Evolutionary conservation across 1,140 invertebrate species (phyloP).

Genomic region (Macrotrachela quadricornifera): DNA sequence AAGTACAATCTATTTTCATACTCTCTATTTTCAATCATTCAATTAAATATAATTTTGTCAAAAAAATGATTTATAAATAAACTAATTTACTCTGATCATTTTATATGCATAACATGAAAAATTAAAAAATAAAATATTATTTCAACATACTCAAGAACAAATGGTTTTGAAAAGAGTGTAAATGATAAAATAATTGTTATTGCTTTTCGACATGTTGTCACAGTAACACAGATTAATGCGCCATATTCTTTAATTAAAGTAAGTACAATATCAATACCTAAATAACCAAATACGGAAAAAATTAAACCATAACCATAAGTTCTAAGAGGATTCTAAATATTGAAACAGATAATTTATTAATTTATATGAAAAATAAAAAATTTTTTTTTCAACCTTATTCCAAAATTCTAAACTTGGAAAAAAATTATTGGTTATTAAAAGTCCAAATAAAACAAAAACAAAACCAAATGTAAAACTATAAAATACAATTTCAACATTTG

Average conservation of each 20-base stretch:
- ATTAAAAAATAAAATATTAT: too few relatives aligned
- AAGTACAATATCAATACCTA: conserved; percentile 72
- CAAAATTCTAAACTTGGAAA: background rate
- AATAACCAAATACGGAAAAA: conserved; percentile 65
- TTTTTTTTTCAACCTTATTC: conserved; percentile 3
- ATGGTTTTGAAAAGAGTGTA: conserved; percentile 75
- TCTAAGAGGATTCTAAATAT: background rate
- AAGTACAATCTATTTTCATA: too few relatives aligned
- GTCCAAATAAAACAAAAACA: background rate
- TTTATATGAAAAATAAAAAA: background rate
- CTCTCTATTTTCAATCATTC: too few relatives aligned
- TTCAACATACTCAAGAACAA: conserved; percentile 63
- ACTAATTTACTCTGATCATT: too few relatives aligned
- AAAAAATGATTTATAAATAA: too few relatives aligned
- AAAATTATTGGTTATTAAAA: conserved; percentile 3
- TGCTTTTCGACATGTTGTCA: conserved; percentile 51
- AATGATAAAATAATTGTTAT: conserved; percentile 77
- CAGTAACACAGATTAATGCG: conserved; percentile 67
- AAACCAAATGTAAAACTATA: background rate
- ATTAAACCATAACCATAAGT: conserved; percentile 48
- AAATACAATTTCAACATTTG: conserved; percentile 5
- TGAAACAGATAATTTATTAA: background rate
- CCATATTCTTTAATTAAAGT: conserved; percentile 62
- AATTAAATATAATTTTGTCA: too few relatives aligned
- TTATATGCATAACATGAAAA: too few relatives aligned